Percentiles rank a stretch among this genome's conserved stretches.
Conservation (phyloP, 2,888 invertebrate genomes). For the Bombyx huttoni region DNA sequence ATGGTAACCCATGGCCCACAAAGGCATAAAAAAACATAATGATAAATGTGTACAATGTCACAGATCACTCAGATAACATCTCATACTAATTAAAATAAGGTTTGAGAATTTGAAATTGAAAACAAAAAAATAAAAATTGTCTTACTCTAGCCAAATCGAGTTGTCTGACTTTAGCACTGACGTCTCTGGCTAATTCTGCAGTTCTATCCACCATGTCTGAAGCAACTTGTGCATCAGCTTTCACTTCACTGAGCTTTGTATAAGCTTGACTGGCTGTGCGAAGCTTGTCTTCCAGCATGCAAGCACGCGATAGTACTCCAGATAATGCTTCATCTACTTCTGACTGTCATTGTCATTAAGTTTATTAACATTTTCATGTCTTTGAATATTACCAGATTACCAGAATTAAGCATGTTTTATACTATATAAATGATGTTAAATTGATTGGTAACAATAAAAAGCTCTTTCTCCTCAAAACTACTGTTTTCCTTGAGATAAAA, state of each 20-base stretch:
- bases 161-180: slow-evolving; percentile 95
- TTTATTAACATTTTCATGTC: neutral
- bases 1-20: no score
- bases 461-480: no score
- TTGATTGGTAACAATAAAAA: no score
- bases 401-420: no score
- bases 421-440: no score
- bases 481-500: no score
- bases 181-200: slow-evolving; percentile 90
- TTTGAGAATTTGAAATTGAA: neutral
- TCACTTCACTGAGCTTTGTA: slow-evolving; percentile 83
- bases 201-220: slow-evolving; percentile 89
- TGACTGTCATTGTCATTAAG: slow-evolving; percentile 53
- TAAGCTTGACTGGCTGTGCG: slow-evolving; percentile 85
- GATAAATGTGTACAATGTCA: no score
- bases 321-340: slow-evolving; percentile 80
- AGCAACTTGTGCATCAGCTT: slow-evolving; percentile 84
- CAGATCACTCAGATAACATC: no score
- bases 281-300: slow-evolving; percentile 84
- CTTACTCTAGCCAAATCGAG: slow-evolving; percentile 91
- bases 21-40: no score
- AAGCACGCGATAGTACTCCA: slow-evolving; percentile 79
- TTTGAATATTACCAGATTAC: no score
- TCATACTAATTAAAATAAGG: no score
- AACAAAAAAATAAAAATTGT: slow-evolving; percentile 4